Evolutionary conservation across 2,113 vertebrate species (phyloP), one percentile per base, ranked within the genome.

Genomic region (Dermatemys mawii): DNA sequence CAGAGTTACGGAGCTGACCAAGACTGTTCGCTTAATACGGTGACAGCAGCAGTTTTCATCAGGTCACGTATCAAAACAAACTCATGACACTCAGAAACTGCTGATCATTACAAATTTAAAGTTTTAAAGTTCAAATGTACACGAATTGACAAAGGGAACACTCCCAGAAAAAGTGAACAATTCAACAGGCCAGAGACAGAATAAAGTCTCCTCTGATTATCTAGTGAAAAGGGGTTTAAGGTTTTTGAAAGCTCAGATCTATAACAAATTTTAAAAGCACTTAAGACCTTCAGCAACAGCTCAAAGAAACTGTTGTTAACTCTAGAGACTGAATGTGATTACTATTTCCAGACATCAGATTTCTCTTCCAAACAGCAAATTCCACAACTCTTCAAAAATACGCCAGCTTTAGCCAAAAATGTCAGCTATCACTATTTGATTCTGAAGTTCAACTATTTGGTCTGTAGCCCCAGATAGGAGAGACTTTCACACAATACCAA

Each of bases 21-120:
- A 21, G 50, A 24, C n/a, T 60, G 38, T 32, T 51, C n/a, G 17
- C 81, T 93, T 86, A 90, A 85, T 73, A 3, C 76, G 95, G 76
- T 78, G 90, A 85, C 57, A 92, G 81, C 76, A 95, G 73, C 73
- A 86, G 44, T 92, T 95, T 96, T 90, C 70, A 70, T 73, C 76
- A 93, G 86, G 19, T 92, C 90, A 91, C 4, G 46, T 81, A 96
- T 90, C 93, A 96, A 94, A 95, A 96, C 44, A 91, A 92, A 95
- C 83, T 48, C 76, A 76, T 57, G 73, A 38, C 82, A 95, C 54
- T 86, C 81, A n/a, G n/a, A n/a, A n/a, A n/a, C n/a, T n/a, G n/a
- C n/a, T n/a, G n/a, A n/a, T n/a, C n/a, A n/a, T n/a, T n/a, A n/a
- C n/a, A n/a, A n/a, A n/a, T n/a, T n/a, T n/a, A n/a, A n/a, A n/a